A percentile compares a stretch with the other conserved stretches of the same genome.
Conservation (phyloP, 2,113 vertebrate species). For the Andinoacara biseriatus region DNA sequence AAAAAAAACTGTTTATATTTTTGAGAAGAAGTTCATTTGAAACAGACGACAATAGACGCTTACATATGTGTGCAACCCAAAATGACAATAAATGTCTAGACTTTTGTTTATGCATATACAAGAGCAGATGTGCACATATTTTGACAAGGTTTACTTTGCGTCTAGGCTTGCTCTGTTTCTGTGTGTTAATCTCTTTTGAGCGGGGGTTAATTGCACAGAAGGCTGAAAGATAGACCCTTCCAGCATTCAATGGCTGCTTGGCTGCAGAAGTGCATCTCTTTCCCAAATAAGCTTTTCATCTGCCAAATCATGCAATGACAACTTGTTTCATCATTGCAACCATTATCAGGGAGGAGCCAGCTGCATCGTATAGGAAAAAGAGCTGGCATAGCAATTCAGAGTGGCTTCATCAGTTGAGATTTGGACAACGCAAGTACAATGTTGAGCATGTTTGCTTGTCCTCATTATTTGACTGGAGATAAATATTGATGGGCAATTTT, state of each 20-base stretch:
- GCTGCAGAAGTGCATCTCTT: constrained; percentile 33
- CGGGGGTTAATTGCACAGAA: constrained; percentile 55
- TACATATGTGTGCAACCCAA: not conserved
- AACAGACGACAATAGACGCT: not conserved
- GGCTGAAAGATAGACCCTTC: constrained; percentile 45
- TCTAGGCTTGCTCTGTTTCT: constrained; percentile 10
- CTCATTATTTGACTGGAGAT: not conserved
- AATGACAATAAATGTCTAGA: not conserved
- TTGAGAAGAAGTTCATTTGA: not conserved
- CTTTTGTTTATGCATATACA: not conserved
- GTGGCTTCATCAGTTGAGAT: constrained; percentile 4
- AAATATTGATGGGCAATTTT: not conserved
- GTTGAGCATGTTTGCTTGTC: not conserved
- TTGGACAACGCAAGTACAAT: not conserved
- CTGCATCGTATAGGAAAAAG: constrained; percentile 5
- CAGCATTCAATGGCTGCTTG: constrained; percentile 52
- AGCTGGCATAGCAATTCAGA: constrained; percentile 10
- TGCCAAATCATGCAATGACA: constrained; percentile 47
- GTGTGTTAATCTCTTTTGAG: constrained; percentile 48
- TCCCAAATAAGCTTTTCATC: constrained; percentile 41
- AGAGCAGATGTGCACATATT: constrained; percentile 20
- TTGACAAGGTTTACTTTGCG: constrained; percentile 33
- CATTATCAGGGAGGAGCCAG: constrained; percentile 16
- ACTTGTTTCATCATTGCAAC: constrained; percentile 34
- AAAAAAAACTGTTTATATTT: not conserved